Percentiles rank a stretch among this genome's conserved stretches.
Evolutionary conservation across 1,140 invertebrate species (phyloP).

Genomic region (Eciton burchellii): DNA sequence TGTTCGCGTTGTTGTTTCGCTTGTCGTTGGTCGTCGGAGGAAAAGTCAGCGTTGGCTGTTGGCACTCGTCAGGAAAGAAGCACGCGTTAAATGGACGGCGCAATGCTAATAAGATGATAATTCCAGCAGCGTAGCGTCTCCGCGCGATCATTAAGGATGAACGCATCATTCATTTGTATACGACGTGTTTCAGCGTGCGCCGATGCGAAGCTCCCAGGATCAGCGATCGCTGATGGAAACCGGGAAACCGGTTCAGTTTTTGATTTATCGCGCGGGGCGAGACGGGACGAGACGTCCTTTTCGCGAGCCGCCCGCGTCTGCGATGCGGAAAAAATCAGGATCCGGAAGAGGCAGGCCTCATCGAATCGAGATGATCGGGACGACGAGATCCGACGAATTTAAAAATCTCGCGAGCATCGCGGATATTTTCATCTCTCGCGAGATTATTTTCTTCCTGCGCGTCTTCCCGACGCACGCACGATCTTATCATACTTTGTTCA

Average conservation of each 20-base stretch:
- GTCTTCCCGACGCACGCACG: neutral
- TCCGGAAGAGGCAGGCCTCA: no score
- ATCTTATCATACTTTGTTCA: slow-evolving; percentile 20
- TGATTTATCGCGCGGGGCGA: no score
- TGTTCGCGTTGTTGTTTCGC: slow-evolving; percentile 5
- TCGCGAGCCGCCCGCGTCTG: no score
- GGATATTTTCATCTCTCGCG: neutral
- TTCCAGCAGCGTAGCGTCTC: slow-evolving; percentile 11
- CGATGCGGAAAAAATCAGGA: no score
- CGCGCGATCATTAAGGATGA: neutral
- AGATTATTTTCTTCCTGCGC: slow-evolving; percentile 4
- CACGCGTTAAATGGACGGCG: neutral
- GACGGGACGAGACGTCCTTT: no score
- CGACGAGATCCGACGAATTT: no score
- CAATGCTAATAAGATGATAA: slow-evolving; percentile 39
- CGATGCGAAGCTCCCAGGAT: neutral
- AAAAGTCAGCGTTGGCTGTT: slow-evolving; percentile 27
- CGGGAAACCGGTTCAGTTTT: no score
- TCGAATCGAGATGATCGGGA: no score
- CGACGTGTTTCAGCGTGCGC: neutral
- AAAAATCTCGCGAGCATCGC: no score
- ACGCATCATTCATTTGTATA: slow-evolving; percentile 33
- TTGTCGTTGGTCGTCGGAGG: neutral
- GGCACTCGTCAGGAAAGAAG: slow-evolving; percentile 17
- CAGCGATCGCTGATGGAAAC: no score